Percentiles rank a stretch among this genome's conserved stretches.
Evolutionary conservation across 2,797 vertebrate genomes (phyloP).

Genomic region (Sarcophilus harrisii): DNA sequence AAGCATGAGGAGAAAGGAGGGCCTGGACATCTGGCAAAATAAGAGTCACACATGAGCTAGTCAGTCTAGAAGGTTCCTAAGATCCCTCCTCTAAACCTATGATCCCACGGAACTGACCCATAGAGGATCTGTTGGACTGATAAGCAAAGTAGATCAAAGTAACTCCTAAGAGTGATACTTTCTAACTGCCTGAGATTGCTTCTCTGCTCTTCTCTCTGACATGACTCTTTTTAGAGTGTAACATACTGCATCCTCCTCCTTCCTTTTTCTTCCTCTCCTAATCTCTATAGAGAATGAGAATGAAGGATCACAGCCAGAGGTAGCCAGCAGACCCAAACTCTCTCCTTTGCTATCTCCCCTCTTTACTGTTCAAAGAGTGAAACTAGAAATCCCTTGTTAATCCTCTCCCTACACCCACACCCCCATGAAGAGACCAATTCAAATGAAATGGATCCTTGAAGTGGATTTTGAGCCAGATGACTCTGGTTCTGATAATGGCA

Average conservation of each 20-base stretch:
- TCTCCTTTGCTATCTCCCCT: not conserved
- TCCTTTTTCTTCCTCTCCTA: conserved; percentile 14
- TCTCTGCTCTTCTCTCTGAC: conserved; percentile 1
- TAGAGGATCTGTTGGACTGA: not conserved
- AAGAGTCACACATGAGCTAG: not conserved
- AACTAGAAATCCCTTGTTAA: not conserved
- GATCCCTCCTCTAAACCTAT: not conserved
- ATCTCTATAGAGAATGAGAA: not conserved
- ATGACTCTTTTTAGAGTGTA: not conserved
- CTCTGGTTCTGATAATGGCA: not conserved
- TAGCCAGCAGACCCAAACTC: not conserved
- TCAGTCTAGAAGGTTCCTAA: not conserved
- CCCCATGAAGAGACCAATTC: not conserved
- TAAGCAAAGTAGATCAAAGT: not conserved
- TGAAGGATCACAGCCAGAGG: conserved; percentile 14
- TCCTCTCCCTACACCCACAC: not conserved
- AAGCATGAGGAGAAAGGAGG: not conserved
- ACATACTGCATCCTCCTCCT: not conserved
- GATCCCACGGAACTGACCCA: not conserved
- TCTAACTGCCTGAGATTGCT: not conserved
- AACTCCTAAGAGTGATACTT: conserved; percentile 12
- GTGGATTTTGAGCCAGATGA: not conserved
- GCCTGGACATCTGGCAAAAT: not conserved
- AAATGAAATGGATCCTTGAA: not conserved
- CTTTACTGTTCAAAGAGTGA: not conserved